Evolutionary conservation across 2,888 invertebrate species (phyloP), one percentile per base, ranked within the genome.

Genomic region (Heliconius erato): DNA sequence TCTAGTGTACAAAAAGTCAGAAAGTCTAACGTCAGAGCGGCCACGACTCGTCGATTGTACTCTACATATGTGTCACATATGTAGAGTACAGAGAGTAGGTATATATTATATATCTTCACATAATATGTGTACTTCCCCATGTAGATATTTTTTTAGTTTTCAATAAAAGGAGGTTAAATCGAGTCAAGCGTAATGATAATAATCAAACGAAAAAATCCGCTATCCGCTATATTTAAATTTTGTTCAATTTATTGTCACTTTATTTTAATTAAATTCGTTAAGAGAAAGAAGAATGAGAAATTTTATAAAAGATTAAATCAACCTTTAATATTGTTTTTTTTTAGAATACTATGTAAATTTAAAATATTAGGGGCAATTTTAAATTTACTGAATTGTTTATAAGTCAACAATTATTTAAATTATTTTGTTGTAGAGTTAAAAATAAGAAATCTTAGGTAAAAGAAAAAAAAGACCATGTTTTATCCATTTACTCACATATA

Each of bases 221-320:
- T 54, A 54, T 54, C 7, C 19, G 23, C 54, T n/a, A n/a, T n/a
- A n/a, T n/a, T n/a, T n/a, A n/a, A n/a, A n/a, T n/a, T n/a, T n/a
- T n/a, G n/a, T n/a, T n/a, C n/a, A n/a, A n/a, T n/a, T n/a, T n/a
- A 0, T 16, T 69, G 32, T 71, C 40, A 6, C 32, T 59, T 59
- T 35, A 74, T 74, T 59, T 59, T 28, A 54, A 28, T 54, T 54
- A 54, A 74, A 74, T 12, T 32, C 23, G 35, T 35, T 32, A 59
- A 59, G 59, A 35, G 74, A 76, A 76, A 59, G 59, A 26, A 74
- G 59, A 59, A 12, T 74, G 28, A 74, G 59, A 32, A 59, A 0
- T 74, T 69, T 54, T 49, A 6, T 19, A 28, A 44, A 19, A 54
- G 28, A 74, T 44, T 28, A n/a, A 28, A 74, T 54, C 12, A 54